These are phyloP conservation scores for Sicus ferrugineus DNA, from an alignment of 2,888 invertebrate genomes.

Conservation along the genomic window DNA sequence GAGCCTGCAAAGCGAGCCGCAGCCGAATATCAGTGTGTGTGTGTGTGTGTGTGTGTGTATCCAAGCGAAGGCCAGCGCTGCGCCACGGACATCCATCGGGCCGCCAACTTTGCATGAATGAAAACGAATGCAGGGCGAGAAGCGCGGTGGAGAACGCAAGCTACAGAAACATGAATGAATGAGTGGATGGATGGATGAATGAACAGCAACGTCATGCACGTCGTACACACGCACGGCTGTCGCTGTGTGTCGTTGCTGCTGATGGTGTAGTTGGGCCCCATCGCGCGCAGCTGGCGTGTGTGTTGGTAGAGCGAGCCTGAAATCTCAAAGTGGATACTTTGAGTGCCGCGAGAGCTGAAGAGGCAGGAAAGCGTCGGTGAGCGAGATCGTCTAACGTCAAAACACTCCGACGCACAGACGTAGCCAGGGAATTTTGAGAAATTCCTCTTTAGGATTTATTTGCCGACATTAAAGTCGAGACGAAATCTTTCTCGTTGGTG, in stretches of 20 bases:
- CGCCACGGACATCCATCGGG: constrained; percentile 7
- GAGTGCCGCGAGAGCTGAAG: constrained; percentile 2
- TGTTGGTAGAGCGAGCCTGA: not conserved
- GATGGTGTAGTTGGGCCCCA: not conserved
- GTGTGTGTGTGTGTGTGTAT: constrained; percentile 4
- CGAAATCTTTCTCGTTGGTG: no score
- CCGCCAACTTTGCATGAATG: constrained; percentile 26
- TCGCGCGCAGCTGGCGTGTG: not conserved
- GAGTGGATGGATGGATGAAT: constrained; percentile 21
- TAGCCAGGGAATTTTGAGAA: not conserved
- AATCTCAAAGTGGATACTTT: not conserved
- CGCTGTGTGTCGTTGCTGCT: not conserved
- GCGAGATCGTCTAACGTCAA: not conserved
- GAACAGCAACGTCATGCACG: not conserved
- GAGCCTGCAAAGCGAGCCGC: no score
- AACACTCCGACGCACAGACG: not conserved
- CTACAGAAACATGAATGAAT: constrained; percentile 19
- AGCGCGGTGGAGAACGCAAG: constrained; percentile 8
- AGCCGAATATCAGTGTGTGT: not conserved
- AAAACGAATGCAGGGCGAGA: constrained; percentile 17
- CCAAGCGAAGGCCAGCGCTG: constrained; percentile 12
- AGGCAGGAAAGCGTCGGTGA: not conserved
- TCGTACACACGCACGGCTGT: not conserved
- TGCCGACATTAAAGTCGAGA: not conserved
- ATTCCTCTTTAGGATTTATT: not conserved